These are phyloP conservation scores for Rhopalosiphum nymphaeae DNA, from an alignment of 2,888 invertebrate genomes.

Conservation along the genomic window DNA sequence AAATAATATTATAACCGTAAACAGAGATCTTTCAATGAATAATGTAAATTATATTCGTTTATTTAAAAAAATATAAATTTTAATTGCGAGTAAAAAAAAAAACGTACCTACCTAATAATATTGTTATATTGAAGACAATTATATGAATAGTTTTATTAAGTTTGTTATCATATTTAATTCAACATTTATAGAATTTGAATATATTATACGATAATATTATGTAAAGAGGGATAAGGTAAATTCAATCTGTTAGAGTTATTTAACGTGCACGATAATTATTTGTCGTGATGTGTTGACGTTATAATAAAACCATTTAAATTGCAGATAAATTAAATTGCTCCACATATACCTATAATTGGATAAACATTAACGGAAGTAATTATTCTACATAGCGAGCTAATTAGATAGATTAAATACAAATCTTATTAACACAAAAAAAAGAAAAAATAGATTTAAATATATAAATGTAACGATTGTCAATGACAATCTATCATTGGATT, in stretches of 20 bases:
- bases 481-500: not conserved
- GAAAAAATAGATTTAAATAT: not conserved
- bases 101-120: not conserved
- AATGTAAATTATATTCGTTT: not conserved
- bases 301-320: not conserved
- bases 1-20: not conserved
- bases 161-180: not conserved
- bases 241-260: not conserved
- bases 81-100: not conserved
- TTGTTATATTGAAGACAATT: not conserved
- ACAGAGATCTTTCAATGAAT: not conserved
- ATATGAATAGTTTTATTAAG: not conserved
- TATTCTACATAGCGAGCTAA: not conserved
- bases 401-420: not conserved
- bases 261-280: not conserved
- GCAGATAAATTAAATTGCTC: not conserved
- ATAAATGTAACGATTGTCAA: not conserved
- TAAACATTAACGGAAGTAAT: not conserved
- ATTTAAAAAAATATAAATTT: not conserved
- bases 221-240: not conserved
- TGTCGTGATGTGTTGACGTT: not conserved
- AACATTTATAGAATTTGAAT: not conserved
- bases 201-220: not conserved
- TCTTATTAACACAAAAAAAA: not conserved
- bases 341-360: not conserved